Conservation (phyloP, 1,140 invertebrate species). For the Littorina saxatilis region DNA sequence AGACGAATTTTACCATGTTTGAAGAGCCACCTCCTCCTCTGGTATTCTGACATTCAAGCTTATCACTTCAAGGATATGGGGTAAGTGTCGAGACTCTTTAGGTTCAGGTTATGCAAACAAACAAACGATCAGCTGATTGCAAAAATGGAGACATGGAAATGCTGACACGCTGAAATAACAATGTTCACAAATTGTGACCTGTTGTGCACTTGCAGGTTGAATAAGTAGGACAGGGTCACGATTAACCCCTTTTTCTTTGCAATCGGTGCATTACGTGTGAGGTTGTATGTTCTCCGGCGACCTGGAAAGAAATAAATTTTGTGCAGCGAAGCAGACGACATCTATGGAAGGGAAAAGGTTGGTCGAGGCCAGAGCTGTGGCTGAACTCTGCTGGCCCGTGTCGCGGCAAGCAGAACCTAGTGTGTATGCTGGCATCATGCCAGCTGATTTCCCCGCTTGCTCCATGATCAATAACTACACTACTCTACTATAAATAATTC, state of each 20-base stretch:
- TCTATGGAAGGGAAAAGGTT: neutral
- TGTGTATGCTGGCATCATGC: no score
- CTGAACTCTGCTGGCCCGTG: no score
- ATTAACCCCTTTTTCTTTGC: no score
- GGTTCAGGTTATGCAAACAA: neutral
- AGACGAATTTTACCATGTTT: constrained; percentile 28
- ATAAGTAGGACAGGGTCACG: neutral
- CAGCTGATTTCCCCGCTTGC: no score
- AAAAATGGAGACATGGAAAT: neutral
- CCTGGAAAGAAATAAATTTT: neutral
- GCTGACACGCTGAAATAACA: no score
- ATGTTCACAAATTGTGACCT: neutral
- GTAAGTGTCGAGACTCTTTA: constrained; percentile 20
- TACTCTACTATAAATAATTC: no score
- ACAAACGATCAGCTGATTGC: constrained; percentile 15
- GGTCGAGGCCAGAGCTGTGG: no score
- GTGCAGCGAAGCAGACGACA: neutral
- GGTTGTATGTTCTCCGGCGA: neutral
- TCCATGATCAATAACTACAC: no score
- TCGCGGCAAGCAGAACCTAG: no score
- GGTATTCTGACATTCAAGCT: constrained; percentile 29
- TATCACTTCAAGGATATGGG: constrained; percentile 37
- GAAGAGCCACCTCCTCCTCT: constrained; percentile 33
- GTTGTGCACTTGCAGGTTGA: neutral
- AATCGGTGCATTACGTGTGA: no score